A percentile compares a stretch with the other conserved stretches of the same genome.
Evolutionary conservation across 2,888 invertebrate species (phyloP).

Genomic region (Iphiclides podalirius): DNA sequence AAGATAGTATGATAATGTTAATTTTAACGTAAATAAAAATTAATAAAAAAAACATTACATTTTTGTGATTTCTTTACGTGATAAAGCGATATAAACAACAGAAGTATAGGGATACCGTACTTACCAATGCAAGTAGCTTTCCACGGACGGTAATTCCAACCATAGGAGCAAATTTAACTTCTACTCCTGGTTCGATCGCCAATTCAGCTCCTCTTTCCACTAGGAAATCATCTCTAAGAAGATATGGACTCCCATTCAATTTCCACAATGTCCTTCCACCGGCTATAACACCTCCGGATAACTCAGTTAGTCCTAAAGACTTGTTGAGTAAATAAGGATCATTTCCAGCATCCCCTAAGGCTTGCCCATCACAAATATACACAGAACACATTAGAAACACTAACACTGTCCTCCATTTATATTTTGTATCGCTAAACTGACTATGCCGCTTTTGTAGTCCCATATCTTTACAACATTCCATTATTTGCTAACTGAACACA

Average conservation of each 20-base stretch:
- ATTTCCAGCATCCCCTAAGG: conserved; percentile 41
- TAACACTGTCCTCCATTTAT: conserved; percentile 75
- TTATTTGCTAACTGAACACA: conserved; percentile 55
- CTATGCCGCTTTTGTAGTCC: conserved; percentile 74
- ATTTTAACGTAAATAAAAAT: too few species aligned
- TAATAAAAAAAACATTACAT: too few species aligned
- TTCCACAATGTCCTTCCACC: conserved; percentile 79
- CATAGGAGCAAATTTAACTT: conserved; percentile 93
- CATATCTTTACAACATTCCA: conserved; percentile 68
- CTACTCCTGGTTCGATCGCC: conserved; percentile 93
- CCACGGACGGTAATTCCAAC: conserved; percentile 96
- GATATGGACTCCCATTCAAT: conserved; percentile 85
- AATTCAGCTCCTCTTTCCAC: conserved; percentile 89
- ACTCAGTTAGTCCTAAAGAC: conserved; percentile 74
- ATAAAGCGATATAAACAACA: too few species aligned
- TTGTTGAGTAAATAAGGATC: conserved; percentile 71
- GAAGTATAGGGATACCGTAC: too few species aligned
- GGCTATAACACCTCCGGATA: conserved; percentile 82
- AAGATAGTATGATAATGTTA: too few species aligned
- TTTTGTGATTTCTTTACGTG: too few species aligned
- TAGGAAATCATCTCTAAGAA: conserved; percentile 88
- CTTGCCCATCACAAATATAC: conserved; percentile 60
- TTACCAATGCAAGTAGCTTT: conserved; percentile 92
- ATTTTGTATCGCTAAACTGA: conserved; percentile 76
- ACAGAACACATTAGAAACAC: conserved; percentile 47